phyloP scores from a whole-genome alignment of 1,140 invertebrate species.

The Drosophila tani region DNA sequence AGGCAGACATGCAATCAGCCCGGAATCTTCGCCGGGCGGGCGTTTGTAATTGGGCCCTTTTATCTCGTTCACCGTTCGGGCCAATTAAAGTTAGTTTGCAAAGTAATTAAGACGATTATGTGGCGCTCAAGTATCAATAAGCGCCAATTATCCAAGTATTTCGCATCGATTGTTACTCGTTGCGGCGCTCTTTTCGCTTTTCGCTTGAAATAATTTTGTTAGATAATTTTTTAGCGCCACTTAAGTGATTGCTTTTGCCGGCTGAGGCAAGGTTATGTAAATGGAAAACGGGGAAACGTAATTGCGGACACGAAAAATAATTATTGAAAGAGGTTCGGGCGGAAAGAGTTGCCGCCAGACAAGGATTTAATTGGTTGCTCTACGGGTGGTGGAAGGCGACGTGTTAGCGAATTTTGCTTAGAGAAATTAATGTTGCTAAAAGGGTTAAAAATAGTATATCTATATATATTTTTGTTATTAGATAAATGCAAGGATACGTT shows the following conservation, averaged over 20 bases:
- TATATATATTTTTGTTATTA: too few relatives aligned
- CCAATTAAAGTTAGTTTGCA: conserved; percentile 81
- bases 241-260: conserved; percentile 64
- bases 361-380: conserved; percentile 34
- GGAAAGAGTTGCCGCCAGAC: conserved; percentile 18
- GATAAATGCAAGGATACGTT: too few relatives aligned
- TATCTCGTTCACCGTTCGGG: conserved; percentile 70
- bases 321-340: conserved; percentile 12
- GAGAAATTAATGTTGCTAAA: neutral
- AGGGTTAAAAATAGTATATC: too few relatives aligned
- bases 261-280: conserved; percentile 37
- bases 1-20: conserved; percentile 72
- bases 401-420: neutral
- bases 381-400: conserved; percentile 5
- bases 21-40: conserved; percentile 35
- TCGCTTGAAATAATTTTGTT: conserved; percentile 53
- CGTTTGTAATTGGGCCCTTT: conserved; percentile 70
- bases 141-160: conserved; percentile 70
- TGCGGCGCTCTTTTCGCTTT: conserved; percentile 47
- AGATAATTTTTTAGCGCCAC: conserved; percentile 52
- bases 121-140: conserved; percentile 82
- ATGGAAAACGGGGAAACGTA: conserved; percentile 33
- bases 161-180: conserved; percentile 63
- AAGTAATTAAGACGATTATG: conserved; percentile 83
- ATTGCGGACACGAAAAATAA: conserved; percentile 37